Evolutionary conservation across 2,888 invertebrate genomes (phyloP).

Genomic region (Biston betularia): DNA sequence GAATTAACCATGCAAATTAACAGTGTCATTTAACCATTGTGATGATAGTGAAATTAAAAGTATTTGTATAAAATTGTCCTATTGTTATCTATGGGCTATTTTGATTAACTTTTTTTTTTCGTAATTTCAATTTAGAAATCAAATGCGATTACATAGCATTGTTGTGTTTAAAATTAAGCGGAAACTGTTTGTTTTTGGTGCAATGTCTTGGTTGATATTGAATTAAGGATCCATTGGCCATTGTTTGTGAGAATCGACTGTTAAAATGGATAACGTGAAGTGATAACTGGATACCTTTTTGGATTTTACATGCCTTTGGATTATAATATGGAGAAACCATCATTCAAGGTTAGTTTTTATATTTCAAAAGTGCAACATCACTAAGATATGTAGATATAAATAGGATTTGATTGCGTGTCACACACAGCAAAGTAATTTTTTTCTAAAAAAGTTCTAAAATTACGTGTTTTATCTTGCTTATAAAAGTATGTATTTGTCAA

Average conservation of each 20-base stretch:
- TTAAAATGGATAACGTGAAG: conserved; percentile 58
- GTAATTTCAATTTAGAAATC: neutral
- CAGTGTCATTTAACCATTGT: conserved; percentile 16
- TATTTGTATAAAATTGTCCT: conserved; percentile 14
- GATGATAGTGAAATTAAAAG: conserved; percentile 20
- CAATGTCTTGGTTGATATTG: conserved; percentile 65
- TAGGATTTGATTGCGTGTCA: conserved; percentile 7
- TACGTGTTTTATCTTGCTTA: conserved; percentile 16
- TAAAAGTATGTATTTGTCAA: conserved; percentile 38
- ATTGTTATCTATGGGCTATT: conserved; percentile 19
- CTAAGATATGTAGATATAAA: conserved; percentile 13
- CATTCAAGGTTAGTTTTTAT: conserved; percentile 70
- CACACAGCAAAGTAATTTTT: conserved; percentile 3
- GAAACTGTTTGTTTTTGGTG: conserved; percentile 67
- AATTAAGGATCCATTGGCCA: conserved; percentile 67
- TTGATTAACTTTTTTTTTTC: conserved; percentile 21
- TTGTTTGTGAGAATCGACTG: conserved; percentile 57
- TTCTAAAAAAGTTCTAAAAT: neutral
- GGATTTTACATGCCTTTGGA: conserved; percentile 61
- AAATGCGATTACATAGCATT: conserved; percentile 30
- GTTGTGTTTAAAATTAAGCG: conserved; percentile 63
- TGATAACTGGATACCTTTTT: conserved; percentile 43
- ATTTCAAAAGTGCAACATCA: conserved; percentile 29
- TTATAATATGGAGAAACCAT: conserved; percentile 78
- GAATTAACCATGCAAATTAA: conserved; percentile 30